phyloP scores from a whole-genome alignment of 2,797 vertebrate genomes.

The Coreius guichenoti region DNA sequence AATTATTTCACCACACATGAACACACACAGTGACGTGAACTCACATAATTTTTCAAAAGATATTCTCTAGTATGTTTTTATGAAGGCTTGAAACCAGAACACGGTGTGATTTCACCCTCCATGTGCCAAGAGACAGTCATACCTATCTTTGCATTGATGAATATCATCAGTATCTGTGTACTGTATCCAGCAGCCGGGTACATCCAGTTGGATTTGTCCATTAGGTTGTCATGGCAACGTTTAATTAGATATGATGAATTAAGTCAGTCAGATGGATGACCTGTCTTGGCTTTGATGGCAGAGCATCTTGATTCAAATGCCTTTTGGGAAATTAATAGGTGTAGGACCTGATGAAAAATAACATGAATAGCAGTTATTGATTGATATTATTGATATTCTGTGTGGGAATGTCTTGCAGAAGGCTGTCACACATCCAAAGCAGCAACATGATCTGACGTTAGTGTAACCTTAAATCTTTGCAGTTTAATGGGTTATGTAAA shows the following conservation, averaged over 20 bases:
- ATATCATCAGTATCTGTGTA: constrained; percentile 5
- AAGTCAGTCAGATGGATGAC: constrained; percentile 2
- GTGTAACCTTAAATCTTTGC: not conserved
- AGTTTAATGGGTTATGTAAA: not conserved
- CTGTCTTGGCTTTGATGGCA: constrained; percentile 23
- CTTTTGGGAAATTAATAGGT: constrained; percentile 4
- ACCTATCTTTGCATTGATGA: not conserved
- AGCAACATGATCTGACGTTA: not conserved
- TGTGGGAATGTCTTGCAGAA: not conserved
- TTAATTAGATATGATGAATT: constrained; percentile 33
- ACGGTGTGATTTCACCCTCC: not conserved
- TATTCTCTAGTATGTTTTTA: constrained; percentile 4
- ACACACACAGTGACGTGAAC: constrained; percentile 5
- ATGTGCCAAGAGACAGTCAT: not conserved
- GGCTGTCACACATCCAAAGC: constrained; percentile 1
- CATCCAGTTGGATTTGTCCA: not conserved
- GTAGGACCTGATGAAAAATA: not conserved
- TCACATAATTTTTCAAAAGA: not conserved
- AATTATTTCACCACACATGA: constrained; percentile 12
- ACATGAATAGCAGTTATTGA: not conserved
- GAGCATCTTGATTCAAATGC: not conserved
- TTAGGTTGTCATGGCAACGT: not conserved
- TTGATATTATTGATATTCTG: not conserved
- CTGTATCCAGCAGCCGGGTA: constrained; percentile 10
- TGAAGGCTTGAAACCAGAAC: not conserved